Evolutionary conservation across 2,888 invertebrate genomes (phyloP), one percentile per base, ranked within the genome.

Genomic region (Yponomeuta malinellus): DNA sequence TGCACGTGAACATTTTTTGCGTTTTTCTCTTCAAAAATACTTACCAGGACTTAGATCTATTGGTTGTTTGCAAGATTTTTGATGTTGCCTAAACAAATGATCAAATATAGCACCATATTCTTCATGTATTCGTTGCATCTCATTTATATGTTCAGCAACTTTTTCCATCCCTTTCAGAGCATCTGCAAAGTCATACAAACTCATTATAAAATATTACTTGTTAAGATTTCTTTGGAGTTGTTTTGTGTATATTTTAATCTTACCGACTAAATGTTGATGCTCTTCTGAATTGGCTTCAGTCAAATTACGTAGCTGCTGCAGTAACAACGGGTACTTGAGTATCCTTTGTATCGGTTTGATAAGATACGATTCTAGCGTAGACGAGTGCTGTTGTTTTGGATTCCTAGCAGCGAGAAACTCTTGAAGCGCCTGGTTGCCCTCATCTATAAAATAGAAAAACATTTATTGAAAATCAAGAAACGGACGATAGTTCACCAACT

Each of bases 41-140:
- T 79, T 76, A 94, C 94, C 94, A 78, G 98, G 98, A 93, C 98
- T 98, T 83, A 99, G 93, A 90, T 98, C 98, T 83, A 98, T 97
- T 73, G 97, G 96, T 95, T 97, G 97, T 91, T 98, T 98, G 93
- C 97, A 97, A 76, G 97, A 96, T 90, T 98, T 98, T 90, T 97
- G 97, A 92, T 98, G 97, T 93, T 98, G 98, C 79, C 98, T 94
- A 93, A 97, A 98, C 79, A 99, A 94, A 87, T 98, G 98, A 93
- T 99, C 98, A 92, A 99, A 99, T 88, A 98, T 98, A 81, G 97
- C 97, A 80, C 99, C 99, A 91, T 99, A 99, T 92, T 99, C 99
- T 93, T 99, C 99, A 89, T 99, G 98, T 83, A 99, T 98, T 93
- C 99, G 95, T 94, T 99, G 99, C 98, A 99, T 99, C 93, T 99